Conservation (phyloP, 2,888 invertebrate genomes). For the Harmothoe impar region DNA sequence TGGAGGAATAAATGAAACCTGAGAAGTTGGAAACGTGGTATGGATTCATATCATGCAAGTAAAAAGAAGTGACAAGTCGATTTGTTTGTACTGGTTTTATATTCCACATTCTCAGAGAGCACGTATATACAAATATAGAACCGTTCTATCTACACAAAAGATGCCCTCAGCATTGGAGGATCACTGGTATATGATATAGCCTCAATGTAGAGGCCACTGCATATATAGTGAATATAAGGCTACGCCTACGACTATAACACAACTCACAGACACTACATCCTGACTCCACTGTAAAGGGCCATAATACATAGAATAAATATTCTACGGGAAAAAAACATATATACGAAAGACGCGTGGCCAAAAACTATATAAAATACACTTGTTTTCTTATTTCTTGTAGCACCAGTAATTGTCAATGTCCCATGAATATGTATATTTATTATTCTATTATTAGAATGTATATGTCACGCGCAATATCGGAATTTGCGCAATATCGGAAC, state of each 20-base stretch:
- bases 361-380: neutral
- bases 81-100: neutral
- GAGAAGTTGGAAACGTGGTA: neutral
- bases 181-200: neutral
- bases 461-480: too few relatives aligned
- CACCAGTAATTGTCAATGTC: neutral
- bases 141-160: constrained; percentile 17
- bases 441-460: neutral
- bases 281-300: neutral
- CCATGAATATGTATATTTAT: neutral
- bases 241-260: neutral
- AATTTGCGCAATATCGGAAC: too few relatives aligned
- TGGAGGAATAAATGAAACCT: neutral
- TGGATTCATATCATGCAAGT: neutral
- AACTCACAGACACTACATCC: neutral
- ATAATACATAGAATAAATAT: neutral
- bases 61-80: neutral
- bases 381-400: neutral
- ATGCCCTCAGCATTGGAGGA: neutral
- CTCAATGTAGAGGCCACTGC: neutral
- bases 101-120: constrained; percentile 10
- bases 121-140: constrained; percentile 31
- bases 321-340: neutral
- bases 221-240: neutral
- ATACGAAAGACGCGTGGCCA: constrained; percentile 4